Base-by-base conservation (phyloP, 2,113 vertebrate species). In the Sus scrofa region DNA sequence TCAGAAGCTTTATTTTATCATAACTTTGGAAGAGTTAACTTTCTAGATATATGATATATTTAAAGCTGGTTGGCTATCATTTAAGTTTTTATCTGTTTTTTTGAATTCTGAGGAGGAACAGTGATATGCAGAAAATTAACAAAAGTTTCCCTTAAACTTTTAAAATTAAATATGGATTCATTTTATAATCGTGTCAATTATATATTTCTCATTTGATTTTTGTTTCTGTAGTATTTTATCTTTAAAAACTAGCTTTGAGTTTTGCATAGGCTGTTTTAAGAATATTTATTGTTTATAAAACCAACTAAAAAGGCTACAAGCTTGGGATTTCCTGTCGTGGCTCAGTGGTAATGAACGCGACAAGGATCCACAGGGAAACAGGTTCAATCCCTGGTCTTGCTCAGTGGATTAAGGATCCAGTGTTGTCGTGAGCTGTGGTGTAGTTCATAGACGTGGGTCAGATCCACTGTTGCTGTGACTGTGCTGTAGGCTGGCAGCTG, bases 161-260 rank as follows among this genome's bases (percentile, higher is more conserved):
- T 73, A 79, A 92, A 88, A 89, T 86, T 91, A 63, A 90, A 68
- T 68, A 89, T 75, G 19, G n/a, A 70, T 97, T 95, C 4, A 91
- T 95, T 73, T 94, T 84, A 62, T 94, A 10, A 50, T 93, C 4
- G 67, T 91, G 92, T 85, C 18, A 77, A 13, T 91, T 83, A 62
- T 6, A n/a, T 4, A 62, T 75, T 95, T 96, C 52, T 78, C 39
- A 44, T 26, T 96, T 94, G 13, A 30, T 56, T 86, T 24, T 97
- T 95, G 15, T 97, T 93, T 62, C 26, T 89, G 4, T 74, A 92
- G 37, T 67, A 37, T 97, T 97, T 96, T 82, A 79, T 52, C 68
- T 39, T 82, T 12, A 50, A 94, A 65, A 68, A 27, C 39, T 56
- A 85, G 11, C 50, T 96, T 20, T 27, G 70, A 87, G 18, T 94